A percentile compares a stretch with the other conserved stretches of the same genome.
These are phyloP conservation scores for Anarhynchus alexandrinus DNA, from an alignment of 2,113 vertebrate species.

Conservation along the genomic window DNA sequence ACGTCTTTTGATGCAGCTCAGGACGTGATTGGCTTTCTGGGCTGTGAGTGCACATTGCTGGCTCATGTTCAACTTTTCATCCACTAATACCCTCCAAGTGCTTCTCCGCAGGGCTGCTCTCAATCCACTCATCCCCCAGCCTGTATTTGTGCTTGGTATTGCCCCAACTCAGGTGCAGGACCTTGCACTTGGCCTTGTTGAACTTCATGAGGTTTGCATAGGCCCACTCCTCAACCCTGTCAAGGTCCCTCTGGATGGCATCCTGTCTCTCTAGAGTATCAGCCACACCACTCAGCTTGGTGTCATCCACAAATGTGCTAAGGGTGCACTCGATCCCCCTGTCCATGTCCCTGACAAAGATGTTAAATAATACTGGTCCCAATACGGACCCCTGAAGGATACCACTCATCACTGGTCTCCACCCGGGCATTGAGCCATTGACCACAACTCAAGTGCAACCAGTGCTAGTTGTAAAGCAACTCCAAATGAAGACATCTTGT, in stretches of 20 bases:
- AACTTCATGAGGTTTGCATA: not conserved
- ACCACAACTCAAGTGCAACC: not conserved
- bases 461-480: not conserved
- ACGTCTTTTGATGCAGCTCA: not conserved
- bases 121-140: not conserved
- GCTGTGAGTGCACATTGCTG: fast-evolving
- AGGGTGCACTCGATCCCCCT: not conserved
- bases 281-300: not conserved
- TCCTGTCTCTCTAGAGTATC: not conserved
- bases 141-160: not conserved
- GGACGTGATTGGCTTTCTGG: not conserved
- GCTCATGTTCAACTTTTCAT: no score
- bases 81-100: not conserved
- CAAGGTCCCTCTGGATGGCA: not conserved
- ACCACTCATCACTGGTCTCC: not conserved
- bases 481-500: not conserved
- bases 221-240: not conserved
- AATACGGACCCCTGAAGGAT: fast-evolving
- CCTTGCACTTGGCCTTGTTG: not conserved
- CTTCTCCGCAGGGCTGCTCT: not conserved
- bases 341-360: not conserved
- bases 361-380: not conserved
- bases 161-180: fast-evolving
- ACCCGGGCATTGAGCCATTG: fast-evolving
- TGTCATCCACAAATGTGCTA: not conserved